These are phyloP conservation scores for Chelmon rostratus DNA, from an alignment of 2,797 vertebrate species.

Conservation along the genomic window DNA sequence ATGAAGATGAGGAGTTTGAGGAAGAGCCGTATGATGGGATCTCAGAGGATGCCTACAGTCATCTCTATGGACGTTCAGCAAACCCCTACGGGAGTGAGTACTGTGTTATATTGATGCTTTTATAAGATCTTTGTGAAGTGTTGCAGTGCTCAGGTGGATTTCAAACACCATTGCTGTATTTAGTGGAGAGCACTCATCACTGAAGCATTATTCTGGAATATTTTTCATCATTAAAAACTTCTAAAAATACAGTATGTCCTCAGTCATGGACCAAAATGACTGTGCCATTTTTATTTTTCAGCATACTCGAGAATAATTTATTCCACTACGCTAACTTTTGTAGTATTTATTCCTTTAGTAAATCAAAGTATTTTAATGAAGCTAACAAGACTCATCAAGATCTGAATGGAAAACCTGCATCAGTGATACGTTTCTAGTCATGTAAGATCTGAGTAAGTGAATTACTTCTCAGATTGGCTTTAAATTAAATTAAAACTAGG, in stretches of 20 bases:
- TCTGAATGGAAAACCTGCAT: constrained; percentile 9
- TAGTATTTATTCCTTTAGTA: not conserved
- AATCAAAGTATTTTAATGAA: not conserved
- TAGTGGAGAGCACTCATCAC: constrained; percentile 12
- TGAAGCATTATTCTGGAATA: constrained; percentile 3
- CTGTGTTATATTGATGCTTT: constrained; percentile 4
- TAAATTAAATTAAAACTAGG: no score
- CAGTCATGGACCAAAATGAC: not conserved
- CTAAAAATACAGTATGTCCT: constrained; percentile 16
- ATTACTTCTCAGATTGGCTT: no score
- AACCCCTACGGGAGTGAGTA: constrained; percentile 93
- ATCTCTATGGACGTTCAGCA: constrained; percentile 92
- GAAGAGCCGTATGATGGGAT: constrained; percentile 96
- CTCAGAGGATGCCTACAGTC: constrained; percentile 92
- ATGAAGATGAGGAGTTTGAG: constrained; percentile 97
- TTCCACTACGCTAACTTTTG: not conserved
- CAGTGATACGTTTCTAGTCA: constrained; percentile 37
- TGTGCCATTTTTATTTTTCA: not conserved
- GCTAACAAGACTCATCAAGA: no score
- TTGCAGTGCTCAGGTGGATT: not conserved
- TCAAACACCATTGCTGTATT: constrained; percentile 5
- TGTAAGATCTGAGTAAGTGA: constrained; percentile 43
- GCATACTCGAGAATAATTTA: constrained; percentile 5
- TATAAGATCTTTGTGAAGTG: constrained; percentile 4
- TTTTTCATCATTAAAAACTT: constrained; percentile 18